phyloP scores from a whole-genome alignment of 2,888 invertebrate species.

The Phengaris alcon region DNA sequence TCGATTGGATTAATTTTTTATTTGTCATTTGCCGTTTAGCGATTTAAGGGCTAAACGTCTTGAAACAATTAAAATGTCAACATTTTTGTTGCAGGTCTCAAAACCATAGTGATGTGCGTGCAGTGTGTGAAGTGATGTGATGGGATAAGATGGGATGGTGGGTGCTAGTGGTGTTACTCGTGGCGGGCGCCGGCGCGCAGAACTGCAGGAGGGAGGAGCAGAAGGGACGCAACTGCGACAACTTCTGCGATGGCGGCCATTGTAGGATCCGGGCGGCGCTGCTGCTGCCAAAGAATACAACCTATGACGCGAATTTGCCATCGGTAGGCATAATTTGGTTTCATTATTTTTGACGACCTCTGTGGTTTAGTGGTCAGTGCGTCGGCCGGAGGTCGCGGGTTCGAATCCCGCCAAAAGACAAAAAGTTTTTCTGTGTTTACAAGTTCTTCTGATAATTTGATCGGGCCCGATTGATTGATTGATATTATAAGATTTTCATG shows the following conservation, averaged over 20 bases:
- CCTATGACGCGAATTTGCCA: conserved; percentile 74
- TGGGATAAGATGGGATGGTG: conserved; percentile 57
- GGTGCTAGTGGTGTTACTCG: conserved; percentile 47
- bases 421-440: too few relatives aligned
- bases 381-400: too few relatives aligned
- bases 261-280: conserved; percentile 84
- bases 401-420: too few relatives aligned
- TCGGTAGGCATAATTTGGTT: conserved; percentile 56
- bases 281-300: conserved; percentile 80
- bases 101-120: conserved; percentile 34
- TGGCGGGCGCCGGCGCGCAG: conserved; percentile 45
- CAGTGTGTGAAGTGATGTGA: conserved; percentile 46
- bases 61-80: not conserved
- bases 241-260: conserved; percentile 67
- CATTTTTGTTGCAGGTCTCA: conserved; percentile 36
- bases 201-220: conserved; percentile 66
- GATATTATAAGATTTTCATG: too few relatives aligned
- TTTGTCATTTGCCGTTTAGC: too few relatives aligned
- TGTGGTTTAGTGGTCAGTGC: too few relatives aligned
- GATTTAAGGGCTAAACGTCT: too few relatives aligned
- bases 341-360: too few relatives aligned
- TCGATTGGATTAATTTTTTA: too few relatives aligned
- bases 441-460: too few relatives aligned
- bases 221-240: conserved; percentile 64
- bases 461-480: too few relatives aligned